Conservation (phyloP, 1,140 invertebrate species). For the Tenebrio molitor region DNA sequence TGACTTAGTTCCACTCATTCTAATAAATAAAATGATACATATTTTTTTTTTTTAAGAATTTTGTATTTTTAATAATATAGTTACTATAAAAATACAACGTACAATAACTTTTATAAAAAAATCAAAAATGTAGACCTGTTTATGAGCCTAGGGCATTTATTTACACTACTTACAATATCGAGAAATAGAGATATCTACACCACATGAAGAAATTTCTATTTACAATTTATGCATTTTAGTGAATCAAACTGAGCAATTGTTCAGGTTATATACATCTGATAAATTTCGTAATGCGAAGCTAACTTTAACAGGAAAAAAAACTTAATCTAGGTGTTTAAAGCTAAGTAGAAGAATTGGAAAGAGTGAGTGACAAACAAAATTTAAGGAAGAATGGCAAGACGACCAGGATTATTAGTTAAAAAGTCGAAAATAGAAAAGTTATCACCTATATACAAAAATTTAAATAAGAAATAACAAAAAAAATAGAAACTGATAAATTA, state of each 20-base stretch:
- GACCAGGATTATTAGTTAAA: conserved; percentile 11
- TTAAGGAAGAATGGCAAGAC: conserved; percentile 40
- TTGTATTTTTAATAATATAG: conserved; percentile 30
- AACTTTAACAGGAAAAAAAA: conserved; percentile 26
- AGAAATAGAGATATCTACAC: conserved; percentile 40
- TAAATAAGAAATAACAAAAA: conserved; percentile 50
- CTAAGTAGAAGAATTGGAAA: conserved; percentile 35
- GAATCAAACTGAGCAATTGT: conserved; percentile 57
- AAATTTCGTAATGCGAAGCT: conserved; percentile 25
- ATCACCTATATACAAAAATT: conserved; percentile 56
- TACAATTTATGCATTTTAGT: conserved; percentile 32
- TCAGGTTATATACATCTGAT: conserved; percentile 58
- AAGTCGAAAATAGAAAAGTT: conserved; percentile 13
- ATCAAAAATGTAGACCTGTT: conserved; percentile 34
- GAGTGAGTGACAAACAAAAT: conserved; percentile 14
- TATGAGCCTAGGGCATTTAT: conserved; percentile 40
- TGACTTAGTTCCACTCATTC: conserved; percentile 35
- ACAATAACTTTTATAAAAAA: conserved; percentile 39
- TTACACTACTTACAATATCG: conserved; percentile 50
- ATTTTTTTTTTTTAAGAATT: conserved; percentile 22
- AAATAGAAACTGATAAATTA: conserved; percentile 55
- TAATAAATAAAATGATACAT: conserved; percentile 19
- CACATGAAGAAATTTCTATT: conserved; percentile 41
- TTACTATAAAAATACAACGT: conserved; percentile 38
- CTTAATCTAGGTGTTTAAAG: conserved; percentile 30